Base-by-base conservation (phyloP, 2,888 invertebrate species). In the Erebia aethiops region DNA sequence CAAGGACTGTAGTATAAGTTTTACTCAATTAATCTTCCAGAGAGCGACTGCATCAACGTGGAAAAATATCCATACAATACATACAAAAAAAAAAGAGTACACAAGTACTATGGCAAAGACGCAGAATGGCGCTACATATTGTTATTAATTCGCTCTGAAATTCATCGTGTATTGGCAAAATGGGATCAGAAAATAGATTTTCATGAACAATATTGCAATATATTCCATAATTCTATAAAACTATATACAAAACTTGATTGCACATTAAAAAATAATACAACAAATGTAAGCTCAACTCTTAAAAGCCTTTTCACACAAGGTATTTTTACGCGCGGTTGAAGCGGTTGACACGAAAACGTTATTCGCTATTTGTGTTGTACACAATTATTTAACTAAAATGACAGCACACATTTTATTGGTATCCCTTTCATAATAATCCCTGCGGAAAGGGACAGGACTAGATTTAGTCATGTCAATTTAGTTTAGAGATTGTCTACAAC, bases 261-360 rank as follows among this genome's bases (percentile, higher is more conserved):
- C 86, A 87, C 84, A 78, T 80, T 80, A 81, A 83, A 82, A 81
- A 80, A 84, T 13, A 57, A 80, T 77, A 84, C 81, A 85, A 86
- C 83, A 85, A 87, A 80, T 79, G 54, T 83, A 87, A 88, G 87
- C 87, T 89, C 87, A 89, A 87, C 83, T 62, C 13, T 62, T 62
- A 49, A 7, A n/a, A 2, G 46, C 14, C 46, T 49, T 18, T 14
- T 8, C 49, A 62, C 46, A 49, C 21, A 21, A 46, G 18, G 61
- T 49, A 21, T 13, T 62, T 49, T 46, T 1, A 62, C 43, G 43
- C 46, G 43, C 46, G 21, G 43, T 46, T 16, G 3, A 18, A 16
- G 0, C 43, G 18, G 3, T 26, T 26, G 26, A 4, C 26, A 26
- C 26, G 26, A 26, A 2, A 26, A 26, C 4, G 26, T 26, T n/a